Evolutionary conservation across 2,113 vertebrate genomes (phyloP).

Genomic region (Podarcis raffonei): DNA sequence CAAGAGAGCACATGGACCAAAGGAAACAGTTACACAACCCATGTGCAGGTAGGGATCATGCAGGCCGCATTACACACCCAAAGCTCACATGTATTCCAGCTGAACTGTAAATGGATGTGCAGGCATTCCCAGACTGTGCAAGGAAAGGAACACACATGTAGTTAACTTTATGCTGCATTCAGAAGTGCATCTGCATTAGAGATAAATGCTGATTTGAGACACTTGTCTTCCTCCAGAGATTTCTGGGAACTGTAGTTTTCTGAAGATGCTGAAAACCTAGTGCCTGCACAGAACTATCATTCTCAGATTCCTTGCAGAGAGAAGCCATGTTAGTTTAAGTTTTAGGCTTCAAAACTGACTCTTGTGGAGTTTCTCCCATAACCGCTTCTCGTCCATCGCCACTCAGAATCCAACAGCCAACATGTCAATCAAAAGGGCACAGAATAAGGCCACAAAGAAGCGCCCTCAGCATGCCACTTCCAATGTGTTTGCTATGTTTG

Average conservation of each 20-base stretch:
- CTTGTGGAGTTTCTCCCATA: background rate
- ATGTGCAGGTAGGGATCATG: background rate
- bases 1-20: background rate
- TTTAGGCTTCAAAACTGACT: background rate
- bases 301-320: background rate
- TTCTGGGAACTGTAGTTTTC: background rate
- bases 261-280: background rate
- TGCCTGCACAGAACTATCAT: background rate
- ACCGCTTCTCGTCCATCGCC: no score
- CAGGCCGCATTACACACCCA: background rate
- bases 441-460: constrained; percentile 97
- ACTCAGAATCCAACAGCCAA: constrained; percentile 62
- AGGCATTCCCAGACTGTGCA: background rate
- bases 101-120: background rate
- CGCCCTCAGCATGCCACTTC: constrained; percentile 95
- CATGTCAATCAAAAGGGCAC: constrained; percentile 97
- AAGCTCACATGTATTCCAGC: background rate
- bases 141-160: background rate
- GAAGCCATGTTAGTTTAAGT: background rate
- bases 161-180: background rate
- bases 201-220: background rate
- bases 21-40: background rate
- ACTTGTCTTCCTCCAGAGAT: background rate
- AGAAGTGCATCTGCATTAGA: background rate
- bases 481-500: constrained; percentile 97